Percentiles rank a stretch among this genome's conserved stretches.
These are phyloP conservation scores for Euphonia xanthogaster DNA, from an alignment of 2,797 vertebrate species.

Conservation along the genomic window DNA sequence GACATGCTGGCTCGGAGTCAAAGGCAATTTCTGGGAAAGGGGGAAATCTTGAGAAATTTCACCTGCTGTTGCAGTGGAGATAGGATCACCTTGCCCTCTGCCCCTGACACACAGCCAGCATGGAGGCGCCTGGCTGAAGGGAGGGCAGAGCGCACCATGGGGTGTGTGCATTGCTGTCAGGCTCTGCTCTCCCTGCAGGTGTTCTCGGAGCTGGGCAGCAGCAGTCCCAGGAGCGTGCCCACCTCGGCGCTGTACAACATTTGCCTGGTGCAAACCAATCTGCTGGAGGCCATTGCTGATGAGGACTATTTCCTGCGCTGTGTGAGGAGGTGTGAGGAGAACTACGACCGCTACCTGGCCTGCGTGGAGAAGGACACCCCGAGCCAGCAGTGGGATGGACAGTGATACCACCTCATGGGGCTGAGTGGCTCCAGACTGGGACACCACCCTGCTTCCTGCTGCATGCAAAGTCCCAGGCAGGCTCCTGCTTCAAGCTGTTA, in stretches of 20 bases:
- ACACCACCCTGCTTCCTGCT: not conserved
- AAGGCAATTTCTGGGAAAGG: not conserved
- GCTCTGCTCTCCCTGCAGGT: conserved; percentile 26
- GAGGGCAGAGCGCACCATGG: rapidly evolving
- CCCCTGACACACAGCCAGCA: rapidly evolving
- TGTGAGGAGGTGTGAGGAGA: conserved; percentile 82
- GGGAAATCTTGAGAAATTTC: not conserved
- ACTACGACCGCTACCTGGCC: conserved; percentile 81
- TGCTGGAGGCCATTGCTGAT: conserved; percentile 86
- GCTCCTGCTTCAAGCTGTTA: not conserved
- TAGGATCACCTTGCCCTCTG: not conserved
- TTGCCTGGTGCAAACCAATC: conserved; percentile 85
- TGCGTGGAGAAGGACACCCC: not conserved
- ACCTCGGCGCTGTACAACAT: conserved; percentile 84
- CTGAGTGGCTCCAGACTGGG: not conserved
- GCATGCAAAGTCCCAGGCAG: rapidly evolving
- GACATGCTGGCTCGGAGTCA: not conserved
- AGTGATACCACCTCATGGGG: not conserved
- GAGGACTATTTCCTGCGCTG: conserved; percentile 82
- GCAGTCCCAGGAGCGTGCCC: conserved; percentile 65
- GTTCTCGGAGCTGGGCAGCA: conserved; percentile 27
- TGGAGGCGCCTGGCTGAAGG: rapidly evolving
- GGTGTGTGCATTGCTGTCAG: rapidly evolving
- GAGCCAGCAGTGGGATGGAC: not conserved
- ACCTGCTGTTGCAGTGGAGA: not conserved